Evolutionary conservation across 2,888 invertebrate genomes (phyloP), one percentile per base, ranked within the genome.

Genomic region (Tanypteryx hageni): DNA sequence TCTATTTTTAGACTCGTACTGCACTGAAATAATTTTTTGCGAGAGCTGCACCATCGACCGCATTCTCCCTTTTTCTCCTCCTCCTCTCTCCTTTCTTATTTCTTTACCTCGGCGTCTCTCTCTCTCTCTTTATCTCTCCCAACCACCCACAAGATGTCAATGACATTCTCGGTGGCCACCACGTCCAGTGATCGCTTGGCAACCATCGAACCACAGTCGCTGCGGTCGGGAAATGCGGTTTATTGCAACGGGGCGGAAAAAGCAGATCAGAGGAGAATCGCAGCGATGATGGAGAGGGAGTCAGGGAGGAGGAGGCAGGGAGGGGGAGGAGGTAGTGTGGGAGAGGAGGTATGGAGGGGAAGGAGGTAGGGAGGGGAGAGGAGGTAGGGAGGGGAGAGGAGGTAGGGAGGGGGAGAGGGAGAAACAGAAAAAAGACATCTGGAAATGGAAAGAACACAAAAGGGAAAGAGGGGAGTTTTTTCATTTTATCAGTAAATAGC

Each of bases 151-250:
- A 68, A 68, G 68, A 68, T 76, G 76, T 76, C 76, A 76, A 76
- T 76, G 76, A 76, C 76, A 76, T 76, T 27, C 76, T 68, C 68
- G 68, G 68, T 68, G 76, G 76, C 76, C 76, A 27, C n/a, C 68
- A 22, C 44, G 44, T 44, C 22, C 68, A 68, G 76, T 22, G 76
- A 76, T 76, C 76, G 76, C 76, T 27, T 76, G 76, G 27, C 27
- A 76, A 76, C 76, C 61, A 18, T 61, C 61, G 61, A 16, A 18
- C 61, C 76, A 13, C 76, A 76, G 76, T 27, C 22, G 76, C 76
- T 76, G 76, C 76, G 76, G 76, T 76, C 16, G 76, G 14, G 76
- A 27, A 76, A 27, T 27, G 76, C 76, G 76, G 76, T 76, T 68
- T 68, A 68, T 68, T 68, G 18, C 76, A 14, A 27, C 76, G 76